Conservation (phyloP, 30 jellyfish, hydroid and myxozoan species). For the Phacellophora camtschatica region DNA sequence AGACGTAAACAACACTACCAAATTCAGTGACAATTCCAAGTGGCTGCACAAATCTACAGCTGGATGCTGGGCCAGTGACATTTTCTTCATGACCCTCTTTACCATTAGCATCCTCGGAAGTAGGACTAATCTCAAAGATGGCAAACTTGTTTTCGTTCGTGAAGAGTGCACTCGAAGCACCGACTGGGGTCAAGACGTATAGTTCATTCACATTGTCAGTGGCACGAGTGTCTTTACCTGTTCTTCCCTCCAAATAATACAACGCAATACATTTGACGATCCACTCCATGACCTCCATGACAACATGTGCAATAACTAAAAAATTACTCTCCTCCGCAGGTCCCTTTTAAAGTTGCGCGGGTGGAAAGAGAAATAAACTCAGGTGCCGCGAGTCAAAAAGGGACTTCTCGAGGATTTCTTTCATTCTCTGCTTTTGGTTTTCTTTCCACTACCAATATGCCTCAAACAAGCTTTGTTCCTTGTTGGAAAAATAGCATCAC, state of each 20-base stretch:
- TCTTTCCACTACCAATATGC: neutral
- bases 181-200: neutral
- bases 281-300: neutral
- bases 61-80: slow-evolving; percentile 4
- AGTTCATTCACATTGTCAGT: neutral
- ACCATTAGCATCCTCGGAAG: slow-evolving; percentile 6
- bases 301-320: neutral
- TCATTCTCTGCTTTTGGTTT: neutral
- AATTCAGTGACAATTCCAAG: slow-evolving; percentile 5
- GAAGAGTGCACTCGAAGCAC: slow-evolving; percentile 29
- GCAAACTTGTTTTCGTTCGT: neutral
- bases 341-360: neutral
- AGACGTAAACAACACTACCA: neutral
- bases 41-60: slow-evolving; percentile 7
- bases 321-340: neutral
- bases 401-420: no score
- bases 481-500: neutral
- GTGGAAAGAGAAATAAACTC: neutral
- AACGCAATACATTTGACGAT: neutral
- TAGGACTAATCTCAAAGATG: neutral
- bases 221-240: neutral
- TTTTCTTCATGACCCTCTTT: slow-evolving; percentile 18
- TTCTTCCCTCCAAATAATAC: neutral
- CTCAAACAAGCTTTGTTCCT: neutral
- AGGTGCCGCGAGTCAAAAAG: no score